phyloP scores from a whole-genome alignment of 2,797 vertebrate genomes.

The Enteromius argenteus region DNA sequence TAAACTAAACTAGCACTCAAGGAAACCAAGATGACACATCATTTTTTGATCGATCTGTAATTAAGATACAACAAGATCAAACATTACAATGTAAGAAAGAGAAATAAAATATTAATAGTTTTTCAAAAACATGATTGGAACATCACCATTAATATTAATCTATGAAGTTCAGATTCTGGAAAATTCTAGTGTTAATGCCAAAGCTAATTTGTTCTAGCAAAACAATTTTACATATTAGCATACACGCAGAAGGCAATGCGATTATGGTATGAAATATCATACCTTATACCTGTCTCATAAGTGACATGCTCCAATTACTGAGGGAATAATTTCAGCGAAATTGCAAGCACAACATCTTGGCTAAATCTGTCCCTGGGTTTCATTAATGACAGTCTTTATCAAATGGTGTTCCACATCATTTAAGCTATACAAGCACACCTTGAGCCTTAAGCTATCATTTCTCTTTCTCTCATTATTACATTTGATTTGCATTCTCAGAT shows the following conservation, averaged over 20 bases:
- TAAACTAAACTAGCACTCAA: conserved; percentile 5
- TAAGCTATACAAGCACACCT: not conserved
- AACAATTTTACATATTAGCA: not conserved
- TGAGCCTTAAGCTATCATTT: not conserved
- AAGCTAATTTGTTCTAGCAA: conserved; percentile 26
- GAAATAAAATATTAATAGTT: not conserved
- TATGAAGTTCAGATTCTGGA: not conserved
- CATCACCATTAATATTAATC: not conserved
- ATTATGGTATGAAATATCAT: conserved; percentile 2
- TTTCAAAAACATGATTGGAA: not conserved
- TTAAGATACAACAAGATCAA: not conserved
- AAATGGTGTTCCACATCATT: conserved; percentile 21
- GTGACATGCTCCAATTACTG: conserved; percentile 15
- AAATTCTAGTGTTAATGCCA: not conserved
- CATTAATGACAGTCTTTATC: conserved; percentile 14
- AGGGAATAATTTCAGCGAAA: conserved; percentile 1
- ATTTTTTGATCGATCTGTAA: not conserved
- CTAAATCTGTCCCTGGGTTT: conserved; percentile 26
- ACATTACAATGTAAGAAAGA: not conserved
- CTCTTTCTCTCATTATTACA: not conserved
- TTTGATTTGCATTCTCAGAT: conserved; percentile 13
- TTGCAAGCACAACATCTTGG: conserved; percentile 5
- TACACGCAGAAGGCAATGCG: not conserved
- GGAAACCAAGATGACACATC: not conserved
- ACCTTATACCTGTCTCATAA: no score